phyloP scores from a whole-genome alignment of 2,888 invertebrate genomes.

The Cantharis rufa region DNA sequence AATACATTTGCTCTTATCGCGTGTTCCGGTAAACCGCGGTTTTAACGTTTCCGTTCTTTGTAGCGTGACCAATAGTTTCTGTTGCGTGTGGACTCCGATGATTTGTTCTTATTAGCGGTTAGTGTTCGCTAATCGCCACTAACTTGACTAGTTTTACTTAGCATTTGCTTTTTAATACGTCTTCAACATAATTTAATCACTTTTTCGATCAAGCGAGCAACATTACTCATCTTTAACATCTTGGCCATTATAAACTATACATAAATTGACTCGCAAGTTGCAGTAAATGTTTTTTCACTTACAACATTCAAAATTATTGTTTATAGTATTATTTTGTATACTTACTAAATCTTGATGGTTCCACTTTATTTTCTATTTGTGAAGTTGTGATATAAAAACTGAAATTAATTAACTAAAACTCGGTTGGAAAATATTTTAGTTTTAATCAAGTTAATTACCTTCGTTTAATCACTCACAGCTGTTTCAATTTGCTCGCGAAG shows the following conservation, averaged over 20 bases:
- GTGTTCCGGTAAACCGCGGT: constrained; percentile 32
- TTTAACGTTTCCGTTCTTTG: constrained; percentile 25
- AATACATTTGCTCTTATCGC: constrained; percentile 26
- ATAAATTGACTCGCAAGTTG: neutral
- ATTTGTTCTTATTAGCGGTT: constrained; percentile 26
- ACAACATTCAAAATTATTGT: too few relatives aligned
- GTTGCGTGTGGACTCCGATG: constrained; percentile 24
- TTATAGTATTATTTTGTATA: neutral
- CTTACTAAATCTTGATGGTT: neutral
- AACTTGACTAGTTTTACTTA: constrained; percentile 22
- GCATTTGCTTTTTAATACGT: neutral
- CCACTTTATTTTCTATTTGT: neutral
- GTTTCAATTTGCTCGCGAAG: neutral
- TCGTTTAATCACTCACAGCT: neutral
- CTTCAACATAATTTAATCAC: neutral
- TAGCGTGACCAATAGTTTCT: constrained; percentile 27
- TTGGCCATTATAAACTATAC: neutral
- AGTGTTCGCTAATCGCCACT: constrained; percentile 28
- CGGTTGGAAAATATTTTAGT: neutral
- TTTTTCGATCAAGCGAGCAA: neutral
- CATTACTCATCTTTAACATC: neutral
- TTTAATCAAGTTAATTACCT: neutral
- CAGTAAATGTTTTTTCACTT: neutral
- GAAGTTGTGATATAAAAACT: neutral
- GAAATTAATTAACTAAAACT: neutral